Evolutionary conservation across 2,797 vertebrate genomes (phyloP), one percentile per base, ranked within the genome.

Genomic region (Phataginus tricuspis): DNA sequence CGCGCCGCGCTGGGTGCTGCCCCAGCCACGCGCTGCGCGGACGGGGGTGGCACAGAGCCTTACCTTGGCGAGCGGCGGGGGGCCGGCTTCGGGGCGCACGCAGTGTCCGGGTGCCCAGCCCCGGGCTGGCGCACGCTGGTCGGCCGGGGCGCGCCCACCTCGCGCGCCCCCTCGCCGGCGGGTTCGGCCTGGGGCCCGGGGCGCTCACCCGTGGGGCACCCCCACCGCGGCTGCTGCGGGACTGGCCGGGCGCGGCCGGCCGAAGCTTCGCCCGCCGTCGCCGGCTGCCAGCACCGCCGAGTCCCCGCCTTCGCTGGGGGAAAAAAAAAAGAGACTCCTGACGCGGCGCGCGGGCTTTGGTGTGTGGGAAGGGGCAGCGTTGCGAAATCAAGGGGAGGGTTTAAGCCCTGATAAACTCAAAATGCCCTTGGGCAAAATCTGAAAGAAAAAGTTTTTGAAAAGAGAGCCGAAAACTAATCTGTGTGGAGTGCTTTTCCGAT

Each of bases 361-460:
- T 71, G 96, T 93, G 87, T 86, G 37, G 92, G 95, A 95, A 97
- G 90, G 95, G 95, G 87, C 84, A 49, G 95, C 92, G 19, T 57
- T 90, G 77, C 61, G 92, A 97, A 93, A 87, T 39, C 12, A 29
- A 90, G 90, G 91, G 97, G 97, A 96, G 96, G 97, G 96, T 97
- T 86, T 88, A 87, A 90, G 84, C 49, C 39, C 64, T 10, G 69
- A 34, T n/a, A 31, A 39, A 72, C 55, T 55, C 79, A 23, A 23
- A 80, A 49, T 53, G 55, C 61, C 80, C 80, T 78, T 9, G 92
- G 71, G 34, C 55, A 37, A 79, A 86, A 86, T 96, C 78, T 25
- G 37, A 29, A 57, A 85, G 84, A 45, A 93, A 96, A 95, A 94
- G 74, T 96, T 95, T 88, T 80, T 59, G 66, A 55, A 72, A 91